These are phyloP conservation scores for Glyptemys insculpta DNA, from an alignment of 2,797 vertebrate species.

Conservation along the genomic window DNA sequence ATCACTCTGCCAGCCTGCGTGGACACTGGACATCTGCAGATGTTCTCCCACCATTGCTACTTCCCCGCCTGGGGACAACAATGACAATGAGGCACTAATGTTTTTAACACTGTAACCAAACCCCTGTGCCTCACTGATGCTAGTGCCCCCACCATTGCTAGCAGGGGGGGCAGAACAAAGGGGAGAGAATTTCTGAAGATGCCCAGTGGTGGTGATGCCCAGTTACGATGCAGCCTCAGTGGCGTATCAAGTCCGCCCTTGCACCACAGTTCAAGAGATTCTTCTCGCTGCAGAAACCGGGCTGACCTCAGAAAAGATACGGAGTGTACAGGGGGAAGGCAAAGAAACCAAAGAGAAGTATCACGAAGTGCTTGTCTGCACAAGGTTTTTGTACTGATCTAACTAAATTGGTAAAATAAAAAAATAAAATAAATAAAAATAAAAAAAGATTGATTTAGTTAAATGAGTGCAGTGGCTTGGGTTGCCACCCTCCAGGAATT, in stretches of 20 bases:
- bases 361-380: background rate
- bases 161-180: background rate
- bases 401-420: background rate
- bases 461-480: background rate
- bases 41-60: background rate
- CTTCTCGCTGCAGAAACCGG: rapidly evolving
- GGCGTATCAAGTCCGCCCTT: background rate
- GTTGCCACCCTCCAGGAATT: background rate
- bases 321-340: background rate
- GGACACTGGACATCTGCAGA: background rate
- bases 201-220: rapidly evolving
- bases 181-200: background rate
- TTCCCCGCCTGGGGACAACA: rapidly evolving
- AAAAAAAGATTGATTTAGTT: background rate
- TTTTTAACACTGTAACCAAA: slow-evolving; percentile 28
- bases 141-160: background rate
- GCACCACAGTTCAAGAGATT: background rate
- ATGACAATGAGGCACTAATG: background rate
- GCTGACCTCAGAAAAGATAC: background rate
- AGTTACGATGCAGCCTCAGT: rapidly evolving
- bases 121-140: slow-evolving; percentile 46
- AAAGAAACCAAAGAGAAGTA: background rate
- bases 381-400: background rate
- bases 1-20: background rate
- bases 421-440: no score